These are phyloP conservation scores for Myiagra hebetior DNA, from an alignment of 2,113 vertebrate species.

Conservation along the genomic window DNA sequence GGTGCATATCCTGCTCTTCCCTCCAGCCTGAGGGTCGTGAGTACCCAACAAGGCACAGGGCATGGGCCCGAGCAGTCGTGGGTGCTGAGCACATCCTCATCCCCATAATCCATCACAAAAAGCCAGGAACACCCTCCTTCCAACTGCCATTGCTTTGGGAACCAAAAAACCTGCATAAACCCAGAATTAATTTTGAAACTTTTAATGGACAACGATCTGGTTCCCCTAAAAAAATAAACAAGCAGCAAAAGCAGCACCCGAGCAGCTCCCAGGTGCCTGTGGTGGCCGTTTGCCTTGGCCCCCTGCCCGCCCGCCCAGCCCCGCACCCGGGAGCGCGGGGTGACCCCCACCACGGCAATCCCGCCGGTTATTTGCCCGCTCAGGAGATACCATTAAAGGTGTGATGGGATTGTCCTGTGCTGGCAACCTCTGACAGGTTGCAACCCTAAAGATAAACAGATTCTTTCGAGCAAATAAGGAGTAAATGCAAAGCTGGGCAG, in stretches of 20 bases:
- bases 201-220: accelerated
- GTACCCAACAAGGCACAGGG: not conserved
- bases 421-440: slow-evolving; percentile 64
- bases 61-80: accelerated
- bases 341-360: not conserved
- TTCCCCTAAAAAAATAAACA: not conserved
- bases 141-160: accelerated
- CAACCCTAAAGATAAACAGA: slow-evolving; percentile 79
- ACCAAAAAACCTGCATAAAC: not conserved
- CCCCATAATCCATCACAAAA: accelerated
- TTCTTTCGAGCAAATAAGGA: slow-evolving; percentile 67
- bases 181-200: not conserved
- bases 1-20: not conserved
- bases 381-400: not conserved
- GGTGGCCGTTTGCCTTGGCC: not conserved
- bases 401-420: slow-evolving; percentile 20
- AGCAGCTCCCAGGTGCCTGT: not conserved
- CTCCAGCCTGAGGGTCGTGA: not conserved
- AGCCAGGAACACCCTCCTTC: not conserved
- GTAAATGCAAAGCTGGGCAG: slow-evolving; percentile 28
- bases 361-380: not conserved
- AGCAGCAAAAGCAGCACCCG: not conserved
- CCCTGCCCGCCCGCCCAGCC: not conserved
- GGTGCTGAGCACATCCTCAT: not conserved
- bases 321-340: not conserved